These are phyloP conservation scores for Saccostrea glomerata DNA, from an alignment of 1,140 invertebrate species.

Conservation along the genomic window DNA sequence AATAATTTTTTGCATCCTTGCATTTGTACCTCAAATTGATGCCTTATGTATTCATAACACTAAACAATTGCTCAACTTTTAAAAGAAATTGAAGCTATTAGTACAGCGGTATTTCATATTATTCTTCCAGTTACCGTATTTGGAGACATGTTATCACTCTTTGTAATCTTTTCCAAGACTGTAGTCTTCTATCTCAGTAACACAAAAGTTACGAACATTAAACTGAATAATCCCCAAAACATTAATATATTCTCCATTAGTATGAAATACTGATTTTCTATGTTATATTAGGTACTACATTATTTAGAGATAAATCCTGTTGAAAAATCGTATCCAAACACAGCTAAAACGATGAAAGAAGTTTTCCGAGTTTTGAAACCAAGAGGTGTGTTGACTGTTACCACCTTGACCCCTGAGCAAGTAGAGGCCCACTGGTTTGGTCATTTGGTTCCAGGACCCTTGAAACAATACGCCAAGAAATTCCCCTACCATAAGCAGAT, in stretches of 20 bases:
- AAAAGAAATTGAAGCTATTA: too few species aligned
- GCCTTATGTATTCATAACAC: too few species aligned
- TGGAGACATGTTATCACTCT: too few species aligned
- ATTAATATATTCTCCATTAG: not conserved
- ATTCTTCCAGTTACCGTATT: too few species aligned
- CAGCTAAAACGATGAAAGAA: constrained; percentile 1
- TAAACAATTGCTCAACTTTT: too few species aligned
- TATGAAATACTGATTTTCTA: not conserved
- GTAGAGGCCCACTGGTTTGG: not conserved
- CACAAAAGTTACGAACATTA: not conserved
- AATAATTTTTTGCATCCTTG: too few species aligned
- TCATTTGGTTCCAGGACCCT: not conserved
- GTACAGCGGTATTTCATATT: too few species aligned
- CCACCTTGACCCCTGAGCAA: not conserved
- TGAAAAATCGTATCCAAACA: constrained; percentile 20
- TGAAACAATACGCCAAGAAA: not conserved
- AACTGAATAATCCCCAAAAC: not conserved
- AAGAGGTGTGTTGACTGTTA: not conserved
- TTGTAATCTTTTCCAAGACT: too few species aligned
- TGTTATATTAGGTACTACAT: constrained; percentile 28
- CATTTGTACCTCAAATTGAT: too few species aligned
- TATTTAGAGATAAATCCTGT: constrained; percentile 32
- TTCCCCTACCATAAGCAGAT: not conserved
- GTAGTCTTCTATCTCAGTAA: not conserved
- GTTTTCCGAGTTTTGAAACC: constrained; percentile 20